phyloP scores from a whole-genome alignment of 2,888 invertebrate species.

The Ophraella communa region DNA sequence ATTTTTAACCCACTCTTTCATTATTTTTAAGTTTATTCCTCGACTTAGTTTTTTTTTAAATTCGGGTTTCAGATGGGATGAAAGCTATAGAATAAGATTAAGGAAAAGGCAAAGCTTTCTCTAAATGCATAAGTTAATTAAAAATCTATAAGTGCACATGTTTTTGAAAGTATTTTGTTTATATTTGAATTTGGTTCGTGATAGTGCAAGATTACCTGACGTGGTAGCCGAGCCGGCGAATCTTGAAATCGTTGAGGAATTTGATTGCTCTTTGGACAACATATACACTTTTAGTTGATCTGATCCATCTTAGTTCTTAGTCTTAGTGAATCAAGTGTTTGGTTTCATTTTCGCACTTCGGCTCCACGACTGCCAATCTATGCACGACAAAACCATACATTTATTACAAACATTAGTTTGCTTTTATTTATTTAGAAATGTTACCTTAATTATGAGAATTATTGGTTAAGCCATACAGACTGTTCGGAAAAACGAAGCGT shows the following conservation, averaged over 20 bases:
- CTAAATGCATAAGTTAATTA: constrained; percentile 43
- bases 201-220: constrained; percentile 57
- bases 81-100: constrained; percentile 58
- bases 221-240: constrained; percentile 52
- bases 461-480: constrained; percentile 3
- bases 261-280: constrained; percentile 23
- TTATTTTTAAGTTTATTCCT: constrained; percentile 42
- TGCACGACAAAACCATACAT: constrained; percentile 56
- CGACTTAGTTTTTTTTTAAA: constrained; percentile 44
- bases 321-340: neutral
- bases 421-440: constrained; percentile 25
- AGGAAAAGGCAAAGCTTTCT: constrained; percentile 57
- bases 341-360: constrained; percentile 31
- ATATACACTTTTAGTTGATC: constrained; percentile 26
- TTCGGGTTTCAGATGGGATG: constrained; percentile 57
- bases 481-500: neutral
- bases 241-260: constrained; percentile 19
- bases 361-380: constrained; percentile 55
- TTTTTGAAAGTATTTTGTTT: constrained; percentile 21
- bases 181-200: constrained; percentile 53
- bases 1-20: constrained; percentile 34
- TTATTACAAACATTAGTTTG: constrained; percentile 52
- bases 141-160: constrained; percentile 21
- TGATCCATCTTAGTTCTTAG: constrained; percentile 16
- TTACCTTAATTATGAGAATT: constrained; percentile 5